These are phyloP conservation scores for Periplaneta americana DNA, from an alignment of 1,140 invertebrate species.

Conservation along the genomic window DNA sequence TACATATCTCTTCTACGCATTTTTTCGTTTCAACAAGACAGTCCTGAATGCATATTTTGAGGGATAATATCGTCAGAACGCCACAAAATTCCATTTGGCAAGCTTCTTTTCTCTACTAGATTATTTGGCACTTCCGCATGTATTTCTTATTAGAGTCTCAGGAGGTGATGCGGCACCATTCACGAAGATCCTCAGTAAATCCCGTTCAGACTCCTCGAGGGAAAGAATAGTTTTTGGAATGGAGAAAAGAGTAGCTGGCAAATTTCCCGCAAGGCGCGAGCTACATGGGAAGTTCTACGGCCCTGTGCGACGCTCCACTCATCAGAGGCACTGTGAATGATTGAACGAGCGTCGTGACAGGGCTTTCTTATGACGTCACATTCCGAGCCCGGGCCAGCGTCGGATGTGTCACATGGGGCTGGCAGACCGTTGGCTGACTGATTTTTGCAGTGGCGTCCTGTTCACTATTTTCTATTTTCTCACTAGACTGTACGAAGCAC, in stretches of 20 bases:
- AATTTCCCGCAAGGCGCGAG: not conserved
- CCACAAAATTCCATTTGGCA: no score
- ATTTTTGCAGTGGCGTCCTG: not conserved
- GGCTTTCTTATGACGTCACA: not conserved
- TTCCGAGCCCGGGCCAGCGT: not conserved
- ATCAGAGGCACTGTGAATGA: not conserved
- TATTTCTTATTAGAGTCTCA: not conserved
- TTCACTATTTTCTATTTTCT: no score
- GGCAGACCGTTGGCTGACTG: not conserved
- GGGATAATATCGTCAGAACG: no score
- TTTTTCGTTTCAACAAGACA: no score
- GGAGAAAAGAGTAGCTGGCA: not conserved
- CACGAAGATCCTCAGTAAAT: not conserved
- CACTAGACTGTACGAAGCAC: no score
- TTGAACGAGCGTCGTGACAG: not conserved
- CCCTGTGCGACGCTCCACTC: not conserved
- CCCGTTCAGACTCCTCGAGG: not conserved
- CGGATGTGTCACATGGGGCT: not conserved
- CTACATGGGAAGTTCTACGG: not conserved
- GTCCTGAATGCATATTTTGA: no score
- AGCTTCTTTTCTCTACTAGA: not conserved
- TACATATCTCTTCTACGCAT: no score
- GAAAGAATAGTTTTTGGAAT: not conserved
- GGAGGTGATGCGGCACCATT: not conserved
- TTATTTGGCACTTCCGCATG: not conserved